Evolutionary conservation across 2,888 invertebrate species (phyloP), one percentile per base, ranked within the genome.

Genomic region (Muscina levida): DNA sequence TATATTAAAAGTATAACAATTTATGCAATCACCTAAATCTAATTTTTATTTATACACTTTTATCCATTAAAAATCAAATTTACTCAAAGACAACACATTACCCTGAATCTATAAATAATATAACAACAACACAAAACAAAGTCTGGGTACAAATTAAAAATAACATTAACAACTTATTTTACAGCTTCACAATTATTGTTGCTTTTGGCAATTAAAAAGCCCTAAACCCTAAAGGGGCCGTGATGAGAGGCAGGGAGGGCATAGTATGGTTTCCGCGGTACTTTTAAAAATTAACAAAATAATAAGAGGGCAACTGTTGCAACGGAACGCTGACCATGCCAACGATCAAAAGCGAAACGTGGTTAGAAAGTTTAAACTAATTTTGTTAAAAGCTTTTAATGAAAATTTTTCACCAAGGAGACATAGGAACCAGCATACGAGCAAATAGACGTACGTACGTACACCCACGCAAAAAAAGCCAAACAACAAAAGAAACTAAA

Each of bases 301-400:
- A 72, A 31, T 37, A 74, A 73, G 67, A 73, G 26, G 77, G 74
- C 82, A 84, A 83, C 84, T 85, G 84, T 84, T 86, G 87, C 85
- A 85, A 87, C 87, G 88, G 86, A 85, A 88, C 88, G 87, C 86
- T 88, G 88, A 87, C 87, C 87, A 85, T 84, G 83, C 76, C 85
- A 87, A 87, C 88, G 87, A 85, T 86, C 87, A 88, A 87, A 86
- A 88, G 87, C 87, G 86, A 86, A 88, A 88, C 89, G 87, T 88
- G 87, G 87, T 87, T 87, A 85, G 89, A 86, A 89, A 89, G 89
- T 87, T 89, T 85, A 87, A 89, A 88, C 88, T 89, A 89, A 89
- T 89, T 89, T 89, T 83, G 88, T 86, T 89, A 88, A 89, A 88
- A 89, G 89, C 89, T 87, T 89, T 85, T 85, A 82, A 72, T 77